These are phyloP conservation scores for Alligator mississippiensis DNA, from an alignment of 2,113 vertebrate genomes.

Conservation along the genomic window DNA sequence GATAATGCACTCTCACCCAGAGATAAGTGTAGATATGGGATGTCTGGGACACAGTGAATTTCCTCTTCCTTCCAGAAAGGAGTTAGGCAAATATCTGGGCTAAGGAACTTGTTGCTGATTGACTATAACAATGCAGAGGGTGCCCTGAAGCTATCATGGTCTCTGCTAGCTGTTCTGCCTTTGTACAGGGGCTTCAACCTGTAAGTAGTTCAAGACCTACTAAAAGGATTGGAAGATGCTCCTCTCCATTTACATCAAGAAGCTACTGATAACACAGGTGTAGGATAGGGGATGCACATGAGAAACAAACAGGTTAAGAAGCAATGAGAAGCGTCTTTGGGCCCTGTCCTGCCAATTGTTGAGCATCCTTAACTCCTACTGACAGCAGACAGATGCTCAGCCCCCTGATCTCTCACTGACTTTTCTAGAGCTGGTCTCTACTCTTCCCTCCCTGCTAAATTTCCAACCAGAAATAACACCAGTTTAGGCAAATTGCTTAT, in stretches of 20 bases:
- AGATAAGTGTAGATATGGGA: not conserved
- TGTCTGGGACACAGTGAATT: not conserved
- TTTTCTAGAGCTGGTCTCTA: not conserved
- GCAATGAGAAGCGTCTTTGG: not conserved
- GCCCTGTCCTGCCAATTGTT: not conserved
- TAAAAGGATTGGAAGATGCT: not conserved
- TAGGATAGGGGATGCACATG: not conserved
- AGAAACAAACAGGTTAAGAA: not conserved
- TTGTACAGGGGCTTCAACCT: not conserved
- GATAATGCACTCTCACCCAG: not conserved
- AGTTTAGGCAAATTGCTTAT: not conserved
- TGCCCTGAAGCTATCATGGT: not conserved
- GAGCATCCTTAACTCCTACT: not conserved
- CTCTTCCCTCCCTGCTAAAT: not conserved
- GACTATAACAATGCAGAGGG: not conserved
- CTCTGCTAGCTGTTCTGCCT: not conserved
- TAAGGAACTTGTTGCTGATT: not conserved
- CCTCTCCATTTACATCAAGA: not conserved
- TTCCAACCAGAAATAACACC: not conserved
- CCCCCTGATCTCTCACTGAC: not conserved
- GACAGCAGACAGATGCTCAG: not conserved
- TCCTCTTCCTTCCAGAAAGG: not conserved
- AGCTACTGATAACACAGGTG: not conserved
- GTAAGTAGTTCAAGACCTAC: not conserved
- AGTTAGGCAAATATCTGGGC: not conserved